phyloP scores from a whole-genome alignment of 2,113 vertebrate species.

The Lophotis ruficrista region DNA sequence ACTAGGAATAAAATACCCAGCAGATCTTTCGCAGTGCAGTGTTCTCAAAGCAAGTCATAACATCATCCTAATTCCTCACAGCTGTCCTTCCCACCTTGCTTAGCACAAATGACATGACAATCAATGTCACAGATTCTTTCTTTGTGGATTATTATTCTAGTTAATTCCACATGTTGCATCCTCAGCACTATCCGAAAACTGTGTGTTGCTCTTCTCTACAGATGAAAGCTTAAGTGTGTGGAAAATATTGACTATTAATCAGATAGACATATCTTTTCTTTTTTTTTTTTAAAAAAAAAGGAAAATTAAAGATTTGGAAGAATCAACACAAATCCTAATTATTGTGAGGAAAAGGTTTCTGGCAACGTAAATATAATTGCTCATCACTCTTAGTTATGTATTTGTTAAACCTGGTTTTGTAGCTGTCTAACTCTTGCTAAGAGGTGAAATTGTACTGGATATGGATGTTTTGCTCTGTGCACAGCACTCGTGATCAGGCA shows the following conservation, averaged over 20 bases:
- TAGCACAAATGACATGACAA: conserved; percentile 51
- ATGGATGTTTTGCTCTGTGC: background rate
- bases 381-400: background rate
- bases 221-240: background rate
- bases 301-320: background rate
- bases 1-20: background rate
- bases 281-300: background rate
- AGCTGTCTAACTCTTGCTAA: background rate
- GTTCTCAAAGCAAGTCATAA: conserved; percentile 15
- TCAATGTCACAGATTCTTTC: conserved; percentile 39
- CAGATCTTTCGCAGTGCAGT: background rate
- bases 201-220: background rate
- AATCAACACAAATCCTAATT: background rate
- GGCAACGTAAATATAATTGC: conserved; percentile 10
- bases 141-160: conserved; percentile 18
- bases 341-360: background rate
- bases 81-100: conserved; percentile 12
- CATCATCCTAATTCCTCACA: conserved; percentile 23
- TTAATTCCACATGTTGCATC: conserved; percentile 34
- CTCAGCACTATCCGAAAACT: conserved; percentile 11
- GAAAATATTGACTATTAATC: conserved; percentile 29
- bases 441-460: background rate
- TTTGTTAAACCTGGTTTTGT: background rate
- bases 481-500: background rate
- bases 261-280: background rate